Conservation (phyloP, 2,797 vertebrate species). For the Gobio occitaniae region DNA sequence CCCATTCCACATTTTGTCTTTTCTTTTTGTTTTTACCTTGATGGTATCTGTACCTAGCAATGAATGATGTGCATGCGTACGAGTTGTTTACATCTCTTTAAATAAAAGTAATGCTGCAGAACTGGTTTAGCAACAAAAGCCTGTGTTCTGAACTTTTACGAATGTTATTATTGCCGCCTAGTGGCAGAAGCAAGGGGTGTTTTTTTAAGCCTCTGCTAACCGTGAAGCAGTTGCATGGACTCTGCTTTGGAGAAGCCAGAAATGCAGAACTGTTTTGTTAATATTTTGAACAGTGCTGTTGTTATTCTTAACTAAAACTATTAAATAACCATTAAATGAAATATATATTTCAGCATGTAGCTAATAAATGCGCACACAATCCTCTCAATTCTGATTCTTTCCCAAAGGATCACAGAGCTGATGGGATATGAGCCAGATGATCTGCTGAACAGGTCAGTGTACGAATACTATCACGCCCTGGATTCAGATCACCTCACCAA, state of each 20-base stretch:
- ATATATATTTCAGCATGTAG: not conserved
- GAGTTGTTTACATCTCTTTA: not conserved
- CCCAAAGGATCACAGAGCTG: slow-evolving; percentile 93
- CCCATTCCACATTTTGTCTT: not conserved
- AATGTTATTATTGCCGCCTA: not conserved
- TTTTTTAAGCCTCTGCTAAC: not conserved
- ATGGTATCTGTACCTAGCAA: not conserved
- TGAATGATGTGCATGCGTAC: not conserved
- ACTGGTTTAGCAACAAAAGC: not conserved
- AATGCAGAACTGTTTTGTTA: not conserved
- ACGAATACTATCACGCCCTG: slow-evolving; percentile 97
- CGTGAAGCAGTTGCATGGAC: not conserved
- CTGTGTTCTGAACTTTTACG: not conserved
- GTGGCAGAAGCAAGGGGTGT: not conserved
- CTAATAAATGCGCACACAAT: not conserved
- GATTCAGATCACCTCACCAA: slow-evolving; percentile 99
- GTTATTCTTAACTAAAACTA: not conserved
- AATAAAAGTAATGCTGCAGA: slow-evolving; percentile 17
- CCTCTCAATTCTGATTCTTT: not conserved
- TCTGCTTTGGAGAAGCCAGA: fast-evolving
- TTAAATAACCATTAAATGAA: not conserved
- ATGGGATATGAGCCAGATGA: slow-evolving; percentile 97
- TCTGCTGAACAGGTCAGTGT: slow-evolving; percentile 93
- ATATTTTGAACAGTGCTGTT: not conserved
- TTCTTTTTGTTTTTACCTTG: not conserved